phyloP scores from a whole-genome alignment of 2,113 vertebrate species.

The Dasyurus viverrinus region DNA sequence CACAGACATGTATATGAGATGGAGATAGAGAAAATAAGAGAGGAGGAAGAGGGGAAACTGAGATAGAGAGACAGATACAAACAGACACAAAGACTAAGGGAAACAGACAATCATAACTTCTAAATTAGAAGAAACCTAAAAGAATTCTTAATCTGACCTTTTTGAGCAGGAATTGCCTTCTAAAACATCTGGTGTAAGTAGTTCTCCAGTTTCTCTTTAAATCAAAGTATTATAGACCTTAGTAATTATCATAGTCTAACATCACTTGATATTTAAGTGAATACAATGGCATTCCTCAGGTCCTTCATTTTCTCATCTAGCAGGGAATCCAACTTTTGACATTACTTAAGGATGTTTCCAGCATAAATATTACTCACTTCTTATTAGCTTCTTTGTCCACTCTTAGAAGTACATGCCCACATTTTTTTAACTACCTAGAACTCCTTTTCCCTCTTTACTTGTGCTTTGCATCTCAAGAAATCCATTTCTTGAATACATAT shows the following conservation, averaged over 20 bases:
- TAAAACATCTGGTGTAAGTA: neutral
- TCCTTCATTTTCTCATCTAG: neutral
- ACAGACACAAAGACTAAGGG: neutral
- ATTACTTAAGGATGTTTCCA: neutral
- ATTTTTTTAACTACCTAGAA: neutral
- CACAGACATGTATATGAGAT: too few relatives aligned
- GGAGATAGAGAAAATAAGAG: neutral
- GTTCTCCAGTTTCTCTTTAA: neutral
- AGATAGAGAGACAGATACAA: neutral
- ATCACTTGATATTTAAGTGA: neutral
- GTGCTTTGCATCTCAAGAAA: neutral
- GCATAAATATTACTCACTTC: neutral
- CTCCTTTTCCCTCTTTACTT: neutral
- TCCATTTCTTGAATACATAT: neutral
- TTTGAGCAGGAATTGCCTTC: neutral
- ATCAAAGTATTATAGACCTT: neutral
- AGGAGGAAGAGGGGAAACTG: neutral
- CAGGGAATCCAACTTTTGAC: neutral
- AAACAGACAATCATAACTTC: neutral
- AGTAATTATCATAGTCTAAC: neutral
- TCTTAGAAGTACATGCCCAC: neutral
- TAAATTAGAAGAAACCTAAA: neutral
- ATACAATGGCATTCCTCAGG: neutral
- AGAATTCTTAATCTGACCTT: neutral
- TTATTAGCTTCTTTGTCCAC: neutral